Conservation (phyloP, 1,140 invertebrate species). For the Leptoteleia sp. region DNA sequence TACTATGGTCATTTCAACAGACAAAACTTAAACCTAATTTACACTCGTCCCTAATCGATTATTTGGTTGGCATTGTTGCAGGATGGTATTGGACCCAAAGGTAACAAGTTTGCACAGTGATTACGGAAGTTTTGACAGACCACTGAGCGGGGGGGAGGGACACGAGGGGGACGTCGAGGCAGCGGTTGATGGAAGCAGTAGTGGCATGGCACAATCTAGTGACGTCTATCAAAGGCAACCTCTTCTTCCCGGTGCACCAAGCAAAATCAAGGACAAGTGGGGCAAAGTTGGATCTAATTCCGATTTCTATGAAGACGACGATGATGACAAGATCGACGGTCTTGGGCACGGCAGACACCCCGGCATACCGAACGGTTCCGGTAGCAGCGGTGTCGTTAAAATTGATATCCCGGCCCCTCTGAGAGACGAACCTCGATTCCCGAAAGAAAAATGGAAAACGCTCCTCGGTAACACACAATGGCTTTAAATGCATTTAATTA, state of each 20-base stretch:
- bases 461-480: slow-evolving; percentile 85
- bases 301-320: slow-evolving; percentile 79
- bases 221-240: slow-evolving; percentile 82
- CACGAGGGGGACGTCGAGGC: slow-evolving; percentile 75
- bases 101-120: slow-evolving; percentile 81
- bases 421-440: slow-evolving; percentile 84
- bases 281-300: slow-evolving; percentile 73
- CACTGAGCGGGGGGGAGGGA: slow-evolving; percentile 74
- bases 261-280: slow-evolving; percentile 79
- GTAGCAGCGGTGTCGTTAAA: slow-evolving; percentile 80
- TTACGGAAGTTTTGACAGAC: slow-evolving; percentile 82
- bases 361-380: slow-evolving; percentile 75
- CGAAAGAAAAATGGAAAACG: slow-evolving; percentile 88
- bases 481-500: background rate
- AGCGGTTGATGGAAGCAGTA: slow-evolving; percentile 76
- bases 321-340: slow-evolving; percentile 77
- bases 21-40: too few relatives aligned
- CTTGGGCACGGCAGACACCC: slow-evolving; percentile 72
- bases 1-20: too few relatives aligned
- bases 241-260: slow-evolving; percentile 77
- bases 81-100: slow-evolving; percentile 83
- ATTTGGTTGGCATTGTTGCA: too few relatives aligned
- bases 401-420: slow-evolving; percentile 83
- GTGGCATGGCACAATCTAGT: slow-evolving; percentile 79
- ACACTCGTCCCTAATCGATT: too few relatives aligned